Evolutionary conservation across 2,888 invertebrate species (phyloP).

Genomic region (Athetis lepigone): DNA sequence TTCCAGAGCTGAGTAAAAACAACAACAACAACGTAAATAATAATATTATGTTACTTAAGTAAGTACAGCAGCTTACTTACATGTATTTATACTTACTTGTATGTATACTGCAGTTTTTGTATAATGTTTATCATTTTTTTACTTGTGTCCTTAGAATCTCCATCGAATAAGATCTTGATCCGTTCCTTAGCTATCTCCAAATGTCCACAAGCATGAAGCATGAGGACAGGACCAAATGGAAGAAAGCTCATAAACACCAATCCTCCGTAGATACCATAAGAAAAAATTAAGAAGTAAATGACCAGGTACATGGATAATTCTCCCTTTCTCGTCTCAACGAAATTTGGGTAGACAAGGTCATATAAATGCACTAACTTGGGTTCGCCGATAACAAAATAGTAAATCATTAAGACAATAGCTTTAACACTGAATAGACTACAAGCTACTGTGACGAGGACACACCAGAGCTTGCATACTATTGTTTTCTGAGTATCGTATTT

Average conservation of each 20-base stretch:
- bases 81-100: slow-evolving; percentile 43
- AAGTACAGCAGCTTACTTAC: no score
- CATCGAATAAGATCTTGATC: slow-evolving; percentile 28
- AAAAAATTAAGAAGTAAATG: slow-evolving; percentile 8
- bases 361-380: slow-evolving; percentile 32
- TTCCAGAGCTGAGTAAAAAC: no score
- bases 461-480: slow-evolving; percentile 9
- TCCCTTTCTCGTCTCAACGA: slow-evolving; percentile 40
- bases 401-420: slow-evolving; percentile 29
- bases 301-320: slow-evolving; percentile 22
- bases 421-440: slow-evolving; percentile 5
- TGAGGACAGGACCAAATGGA: slow-evolving; percentile 42
- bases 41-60: no score
- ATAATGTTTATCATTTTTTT: slow-evolving; percentile 36
- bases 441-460: not conserved
- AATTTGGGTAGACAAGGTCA: slow-evolving; percentile 34
- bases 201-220: slow-evolving; percentile 52
- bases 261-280: slow-evolving; percentile 10
- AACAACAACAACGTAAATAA: no score
- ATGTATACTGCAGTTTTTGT: slow-evolving; percentile 38
- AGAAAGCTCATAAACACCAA: slow-evolving; percentile 31
- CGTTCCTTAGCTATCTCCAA: slow-evolving; percentile 41
- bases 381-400: slow-evolving; percentile 28
- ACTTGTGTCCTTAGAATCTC: slow-evolving; percentile 4
- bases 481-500: not conserved